These are phyloP conservation scores for Alosa sapidissima DNA, from an alignment of 2,797 vertebrate genomes.

Conservation along the genomic window DNA sequence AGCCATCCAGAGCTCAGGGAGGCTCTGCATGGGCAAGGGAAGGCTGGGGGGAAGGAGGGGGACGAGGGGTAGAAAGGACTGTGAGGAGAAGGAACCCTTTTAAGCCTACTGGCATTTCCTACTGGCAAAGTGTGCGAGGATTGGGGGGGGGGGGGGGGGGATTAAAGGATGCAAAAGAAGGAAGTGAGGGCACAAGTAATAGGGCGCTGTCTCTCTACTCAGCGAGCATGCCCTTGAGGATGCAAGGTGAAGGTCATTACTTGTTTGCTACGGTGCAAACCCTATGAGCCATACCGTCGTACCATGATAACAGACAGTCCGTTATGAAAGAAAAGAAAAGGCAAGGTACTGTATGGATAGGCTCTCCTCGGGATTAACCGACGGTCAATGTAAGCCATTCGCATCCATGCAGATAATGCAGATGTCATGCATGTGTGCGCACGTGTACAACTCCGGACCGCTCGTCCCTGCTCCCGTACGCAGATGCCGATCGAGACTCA, in stretches of 20 bases:
- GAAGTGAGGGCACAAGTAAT: background rate
- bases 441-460: slow-evolving; percentile 24
- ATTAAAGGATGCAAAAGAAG: background rate
- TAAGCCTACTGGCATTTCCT: background rate
- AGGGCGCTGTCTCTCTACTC: slow-evolving; percentile 22
- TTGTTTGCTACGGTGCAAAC: slow-evolving; percentile 36
- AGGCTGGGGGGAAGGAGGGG: background rate
- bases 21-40: slow-evolving; percentile 29
- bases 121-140: slow-evolving; percentile 12
- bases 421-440: slow-evolving; percentile 24
- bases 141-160: background rate
- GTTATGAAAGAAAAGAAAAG: background rate
- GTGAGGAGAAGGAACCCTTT: background rate
- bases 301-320: background rate
- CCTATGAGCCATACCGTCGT: slow-evolving; percentile 29
- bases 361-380: background rate
- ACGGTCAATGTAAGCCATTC: slow-evolving; percentile 43
- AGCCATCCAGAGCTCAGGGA: slow-evolving; percentile 27
- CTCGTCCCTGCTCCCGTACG: background rate
- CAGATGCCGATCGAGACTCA: slow-evolving; percentile 23
- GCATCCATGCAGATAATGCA: slow-evolving; percentile 38
- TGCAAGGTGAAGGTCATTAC: slow-evolving; percentile 32
- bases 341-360: slow-evolving; percentile 21
- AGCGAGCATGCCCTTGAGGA: slow-evolving; percentile 43
- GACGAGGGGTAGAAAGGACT: background rate